Evolutionary conservation across 1,140 invertebrate genomes (phyloP).

Genomic region (Cardiocondyla obscurior): DNA sequence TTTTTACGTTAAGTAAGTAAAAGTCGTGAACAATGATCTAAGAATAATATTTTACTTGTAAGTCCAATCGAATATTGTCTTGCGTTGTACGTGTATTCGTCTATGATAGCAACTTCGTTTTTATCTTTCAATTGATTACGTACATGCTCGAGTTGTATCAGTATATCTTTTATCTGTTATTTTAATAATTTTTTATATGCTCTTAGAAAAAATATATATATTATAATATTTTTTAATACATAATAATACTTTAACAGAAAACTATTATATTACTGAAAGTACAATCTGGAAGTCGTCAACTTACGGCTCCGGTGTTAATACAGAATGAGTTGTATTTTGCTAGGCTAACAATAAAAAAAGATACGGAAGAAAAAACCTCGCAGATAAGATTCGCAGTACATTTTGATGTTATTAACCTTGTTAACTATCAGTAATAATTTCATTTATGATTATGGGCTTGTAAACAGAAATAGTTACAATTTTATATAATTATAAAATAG

Average conservation of each 20-base stretch:
- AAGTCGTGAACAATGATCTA: neutral
- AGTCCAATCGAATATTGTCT: neutral
- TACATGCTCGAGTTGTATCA: neutral
- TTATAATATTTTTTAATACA: neutral
- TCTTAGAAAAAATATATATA: neutral
- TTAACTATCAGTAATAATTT: neutral
- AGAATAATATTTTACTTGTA: neutral
- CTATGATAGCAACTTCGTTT: constrained; percentile 23
- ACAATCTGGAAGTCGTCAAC: neutral
- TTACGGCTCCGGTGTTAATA: constrained; percentile 2
- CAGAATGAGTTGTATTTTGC: neutral
- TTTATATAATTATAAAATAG: neutral
- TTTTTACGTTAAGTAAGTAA: neutral
- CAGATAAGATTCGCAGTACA: neutral
- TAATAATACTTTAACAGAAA: neutral
- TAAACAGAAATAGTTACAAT: neutral
- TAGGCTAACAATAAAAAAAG: neutral
- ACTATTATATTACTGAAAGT: neutral
- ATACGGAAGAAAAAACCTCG: neutral
- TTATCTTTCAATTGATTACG: neutral
- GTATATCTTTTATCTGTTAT: neutral
- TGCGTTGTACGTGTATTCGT: neutral
- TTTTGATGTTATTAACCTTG: neutral
- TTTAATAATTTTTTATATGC: neutral
- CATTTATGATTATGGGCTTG: neutral